Base-by-base conservation (phyloP, 2,888 invertebrate genomes). In the Dolomedes plantarius region DNA sequence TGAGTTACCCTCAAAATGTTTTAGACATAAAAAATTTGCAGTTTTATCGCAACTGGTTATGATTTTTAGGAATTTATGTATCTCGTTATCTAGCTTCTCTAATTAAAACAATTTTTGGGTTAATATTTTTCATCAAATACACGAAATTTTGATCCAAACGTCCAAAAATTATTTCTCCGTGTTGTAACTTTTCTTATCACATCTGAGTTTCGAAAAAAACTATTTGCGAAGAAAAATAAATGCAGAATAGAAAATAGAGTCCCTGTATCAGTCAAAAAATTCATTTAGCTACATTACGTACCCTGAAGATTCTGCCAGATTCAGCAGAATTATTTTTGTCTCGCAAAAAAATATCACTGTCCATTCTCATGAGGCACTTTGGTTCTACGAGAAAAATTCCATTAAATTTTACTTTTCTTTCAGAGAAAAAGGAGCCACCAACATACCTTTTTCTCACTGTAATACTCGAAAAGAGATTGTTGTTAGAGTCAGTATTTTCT, bases 381-480 rank as follows among this genome's bases (percentile, higher is more conserved):
- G 56, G 68, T 64, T 19, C 19, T 74, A 64, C 27, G 50, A 41
- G 68, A 67, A 56, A 83, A 83, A 83, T 83, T 83, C 83, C 83
- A 83, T 83, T 83, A 83, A 83, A 83, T 83, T 83, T 68, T 36
- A 36, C 36, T 36, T 76, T 77, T 56, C 62, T 67, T 82, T 69
- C 46, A 16, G n/a, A 16, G n/a, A 56, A 64, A 81, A 72, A 50
- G 62, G n/a, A 27, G 32, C 56, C 16, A 28, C 73, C 62, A 62
- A 74, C 31, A 64, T 62, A 74, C 74, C 65, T 76, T 72, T 71
- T 83, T 77, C 83, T 81, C 36, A 36, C 74, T 67, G 72, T 77
- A 77, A 83, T 77, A 83, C 83, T 77, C 83, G 72, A 73, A 77
- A 83, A 77, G 83, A 73, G 77, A 83, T 83, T 83, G 74, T 75